Conservation (phyloP, 2,113 vertebrate genomes). For the Phalacrocorax carbo region DNA sequence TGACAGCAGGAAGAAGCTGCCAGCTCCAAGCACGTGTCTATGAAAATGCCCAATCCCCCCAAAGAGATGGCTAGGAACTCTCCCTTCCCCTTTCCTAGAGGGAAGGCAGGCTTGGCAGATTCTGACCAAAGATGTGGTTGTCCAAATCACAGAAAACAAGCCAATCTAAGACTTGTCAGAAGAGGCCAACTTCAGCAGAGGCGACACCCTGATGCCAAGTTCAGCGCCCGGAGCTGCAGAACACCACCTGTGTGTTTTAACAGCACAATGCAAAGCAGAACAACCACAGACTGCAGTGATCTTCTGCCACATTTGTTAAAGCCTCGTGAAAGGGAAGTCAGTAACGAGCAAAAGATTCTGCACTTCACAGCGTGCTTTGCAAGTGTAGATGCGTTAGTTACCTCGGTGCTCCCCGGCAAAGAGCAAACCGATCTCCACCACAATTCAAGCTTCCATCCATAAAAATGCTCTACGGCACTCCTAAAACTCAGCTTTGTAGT, state of each 20-base stretch:
- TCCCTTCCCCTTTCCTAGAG: not conserved
- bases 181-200: not conserved
- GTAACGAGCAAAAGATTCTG: fast-evolving
- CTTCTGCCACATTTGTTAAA: not conserved
- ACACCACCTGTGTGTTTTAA: not conserved
- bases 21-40: not conserved
- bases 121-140: not conserved
- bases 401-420: not conserved
- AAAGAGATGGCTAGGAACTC: not conserved
- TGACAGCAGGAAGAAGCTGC: not conserved
- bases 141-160: not conserved
- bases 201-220: not conserved
- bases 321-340: not conserved
- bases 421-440: not conserved
- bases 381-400: too few relatives aligned
- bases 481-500: not conserved
- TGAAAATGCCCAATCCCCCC: not conserved
- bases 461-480: not conserved
- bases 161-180: not conserved
- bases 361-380: not conserved
- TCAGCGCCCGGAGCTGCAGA: not conserved
- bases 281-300: too few relatives aligned
- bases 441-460: not conserved
- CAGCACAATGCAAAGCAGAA: not conserved
- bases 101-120: not conserved